Evolutionary conservation across 1,140 invertebrate genomes (phyloP).

Genomic region (Pogonomyrmex barbatus): DNA sequence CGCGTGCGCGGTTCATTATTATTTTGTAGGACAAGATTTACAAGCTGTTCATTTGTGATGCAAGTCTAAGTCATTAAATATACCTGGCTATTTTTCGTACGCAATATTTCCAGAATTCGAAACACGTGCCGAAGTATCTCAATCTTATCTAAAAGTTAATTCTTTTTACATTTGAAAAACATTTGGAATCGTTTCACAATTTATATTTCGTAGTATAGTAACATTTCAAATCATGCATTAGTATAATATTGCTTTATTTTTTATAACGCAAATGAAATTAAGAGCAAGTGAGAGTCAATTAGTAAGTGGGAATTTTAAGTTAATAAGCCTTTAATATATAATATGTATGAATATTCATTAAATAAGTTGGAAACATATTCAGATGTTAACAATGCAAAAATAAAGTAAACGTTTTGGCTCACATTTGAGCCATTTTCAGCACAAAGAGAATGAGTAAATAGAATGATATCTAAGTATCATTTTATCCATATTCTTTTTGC

Average conservation of each 20-base stretch:
- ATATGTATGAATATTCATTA: no score
- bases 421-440: no score
- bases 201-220: not conserved
- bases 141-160: not conserved
- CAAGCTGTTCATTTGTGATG: constrained; percentile 54
- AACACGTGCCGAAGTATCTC: not conserved
- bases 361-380: no score
- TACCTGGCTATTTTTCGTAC: not conserved
- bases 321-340: no score
- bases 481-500: no score
- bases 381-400: no score
- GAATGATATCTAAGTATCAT: no score
- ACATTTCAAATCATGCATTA: not conserved
- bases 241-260: not conserved
- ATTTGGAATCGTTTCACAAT: not conserved
- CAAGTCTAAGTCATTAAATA: not conserved
- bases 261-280: not conserved
- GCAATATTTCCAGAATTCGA: constrained; percentile 20
- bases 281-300: no score
- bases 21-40: constrained; percentile 54
- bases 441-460: no score
- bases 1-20: constrained; percentile 50
- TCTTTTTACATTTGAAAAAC: not conserved
- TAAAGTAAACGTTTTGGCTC: no score
- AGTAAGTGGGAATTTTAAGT: no score